Conservation (phyloP, 2,888 invertebrate species). For the Brenthis hecate region DNA sequence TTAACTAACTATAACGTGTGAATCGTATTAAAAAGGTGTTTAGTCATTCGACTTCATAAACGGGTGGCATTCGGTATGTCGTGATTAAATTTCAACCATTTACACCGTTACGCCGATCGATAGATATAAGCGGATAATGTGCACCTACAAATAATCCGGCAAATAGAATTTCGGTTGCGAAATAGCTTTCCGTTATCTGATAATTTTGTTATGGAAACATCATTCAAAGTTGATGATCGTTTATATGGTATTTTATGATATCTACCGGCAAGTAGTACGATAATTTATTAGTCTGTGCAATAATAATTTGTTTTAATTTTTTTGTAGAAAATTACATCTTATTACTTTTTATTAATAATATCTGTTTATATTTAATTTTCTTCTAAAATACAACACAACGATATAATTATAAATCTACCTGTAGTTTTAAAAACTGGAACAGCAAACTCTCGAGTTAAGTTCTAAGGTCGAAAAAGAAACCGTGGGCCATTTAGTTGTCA, state of each 20-base stretch:
- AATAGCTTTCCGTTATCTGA: slow-evolving; percentile 50
- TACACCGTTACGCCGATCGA: slow-evolving; percentile 72
- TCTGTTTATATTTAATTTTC: too few relatives aligned
- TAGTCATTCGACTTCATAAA: slow-evolving; percentile 81
- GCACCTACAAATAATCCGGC: slow-evolving; percentile 64
- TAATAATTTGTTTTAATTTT: too few relatives aligned
- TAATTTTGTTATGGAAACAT: slow-evolving; percentile 32
- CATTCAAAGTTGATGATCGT: slow-evolving; percentile 16
- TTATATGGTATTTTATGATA: slow-evolving; percentile 1
- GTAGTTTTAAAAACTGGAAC: too few relatives aligned
- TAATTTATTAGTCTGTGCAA: too few relatives aligned
- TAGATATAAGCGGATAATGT: slow-evolving; percentile 68
- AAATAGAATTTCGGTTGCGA: slow-evolving; percentile 65
- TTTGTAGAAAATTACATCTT: too few relatives aligned
- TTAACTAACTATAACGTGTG: slow-evolving; percentile 82
- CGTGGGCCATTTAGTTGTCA: too few relatives aligned
- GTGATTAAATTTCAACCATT: slow-evolving; percentile 81
- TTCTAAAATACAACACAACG: too few relatives aligned
- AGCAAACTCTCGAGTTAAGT: too few relatives aligned
- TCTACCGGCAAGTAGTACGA: too few relatives aligned
- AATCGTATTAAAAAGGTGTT: slow-evolving; percentile 82
- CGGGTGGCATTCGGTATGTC: slow-evolving; percentile 80
- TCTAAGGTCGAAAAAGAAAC: too few relatives aligned
- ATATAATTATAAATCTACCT: too few relatives aligned
- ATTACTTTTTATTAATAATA: too few relatives aligned